Evolutionary conservation across 1,140 invertebrate species (phyloP), one percentile per base, ranked within the genome.

Genomic region (Cardiocondyla obscurior): DNA sequence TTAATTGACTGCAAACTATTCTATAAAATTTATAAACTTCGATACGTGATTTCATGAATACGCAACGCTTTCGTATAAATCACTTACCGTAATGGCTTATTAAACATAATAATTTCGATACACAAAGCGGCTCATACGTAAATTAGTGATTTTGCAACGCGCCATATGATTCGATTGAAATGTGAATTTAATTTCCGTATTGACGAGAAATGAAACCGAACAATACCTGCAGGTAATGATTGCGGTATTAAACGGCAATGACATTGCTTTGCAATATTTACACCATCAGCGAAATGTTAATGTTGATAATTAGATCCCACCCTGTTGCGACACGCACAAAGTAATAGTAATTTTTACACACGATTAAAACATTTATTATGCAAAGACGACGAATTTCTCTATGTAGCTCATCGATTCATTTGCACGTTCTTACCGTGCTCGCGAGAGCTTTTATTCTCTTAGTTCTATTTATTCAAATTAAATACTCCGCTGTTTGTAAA

Each of bases 381-480:
- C 46, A 0, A 53, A 30, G 30, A 16, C 12, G 39, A 55, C 4
- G 5, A 30, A 16, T 74, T 25, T 60, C 82, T 3, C 14, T n/a
- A 6, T 8, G 30, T 42, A 16, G 10, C 22, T 62, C 12, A 33
- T 39, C 42, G 4, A n/a, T 67, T 76, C 10, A 42, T 36, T 42
- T 22, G 1, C 16, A 62, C 36, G 10, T 28, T 36, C 33, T 19
- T 51, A 25, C 25, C 14, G 6, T 7, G 25, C 14, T 3, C 64
- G 19, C n/a, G 33, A 58, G 36, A 44, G 19, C 33, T 74, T 33
- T 76, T 10, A n/a, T 67, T 53, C 30, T 65, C 44, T 51, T 53
- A 22, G 30, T 53, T 7, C 46, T 70, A 74, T 82, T 82, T 82
- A 82, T 86, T 77, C 25, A 60, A 85, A 77, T 85, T 70, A 85